Base-by-base conservation (phyloP, 1,140 invertebrate species). In the Trichomalopsis sarcophagae region DNA sequence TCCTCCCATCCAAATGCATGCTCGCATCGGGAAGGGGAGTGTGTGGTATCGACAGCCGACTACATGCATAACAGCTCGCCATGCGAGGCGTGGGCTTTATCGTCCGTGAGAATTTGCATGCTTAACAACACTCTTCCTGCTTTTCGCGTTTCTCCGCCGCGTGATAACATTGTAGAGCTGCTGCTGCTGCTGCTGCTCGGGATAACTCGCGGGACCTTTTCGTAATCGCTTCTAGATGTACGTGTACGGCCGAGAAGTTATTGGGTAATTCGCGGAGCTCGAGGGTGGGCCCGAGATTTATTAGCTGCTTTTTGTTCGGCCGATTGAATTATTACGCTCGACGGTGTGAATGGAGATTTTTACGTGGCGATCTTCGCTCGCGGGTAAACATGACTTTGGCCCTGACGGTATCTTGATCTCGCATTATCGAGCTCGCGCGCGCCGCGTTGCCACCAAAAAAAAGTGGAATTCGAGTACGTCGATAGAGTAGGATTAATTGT, bases 91-190 rank as follows among this genome's bases (percentile, higher is more conserved):
- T 44, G 79, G 40, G 62, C 27, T 30, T 73, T 73, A 81, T 81
- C 80, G 80, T 30, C 27, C 80, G 80, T 81, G 80, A 81, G 80
- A 81, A 81, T 73, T 81, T 73, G 79, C 79, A 71, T 81, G 79
- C 66, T 66, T n/a, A 33, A 40, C 77, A 33, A 40, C 77, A n/a
- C 79, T 81, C 79, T 71, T 81, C 62, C 79, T 69, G 66, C 62
- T 81, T 81, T 69, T 81, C 66, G 23, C 27, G 21, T 62, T 62
- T 79, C 47, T 21, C 55, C 55, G 21, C 21, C 55, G 55, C 55
- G 55, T 66, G 77, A 79, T 79, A 79, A 79, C 77, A 69, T 81
- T 81, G 62, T 81, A 11, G 21, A 23, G 44, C 40, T 55, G 21
- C 21, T n/a, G 73, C 73, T n/a, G 13, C 36, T 11, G 36, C 73